Evolutionary conservation across 1,140 invertebrate species (phyloP).

Genomic region (Drosophila simulans): DNA sequence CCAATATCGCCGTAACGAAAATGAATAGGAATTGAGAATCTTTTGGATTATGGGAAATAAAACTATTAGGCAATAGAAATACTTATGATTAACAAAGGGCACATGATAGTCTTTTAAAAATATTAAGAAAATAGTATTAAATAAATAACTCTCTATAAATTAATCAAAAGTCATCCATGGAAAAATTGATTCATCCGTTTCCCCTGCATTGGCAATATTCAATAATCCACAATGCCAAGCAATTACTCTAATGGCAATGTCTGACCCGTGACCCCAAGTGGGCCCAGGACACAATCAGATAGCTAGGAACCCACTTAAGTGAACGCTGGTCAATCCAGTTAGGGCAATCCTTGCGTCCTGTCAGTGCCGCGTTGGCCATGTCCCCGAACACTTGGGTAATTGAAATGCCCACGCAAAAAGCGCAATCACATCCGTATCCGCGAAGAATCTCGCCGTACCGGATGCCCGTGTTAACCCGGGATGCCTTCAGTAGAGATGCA

Average conservation of each 20-base stretch:
- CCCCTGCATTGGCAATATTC: constrained; percentile 19
- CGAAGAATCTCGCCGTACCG: constrained; percentile 38
- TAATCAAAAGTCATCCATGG: background rate
- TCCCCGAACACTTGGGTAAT: constrained; percentile 71
- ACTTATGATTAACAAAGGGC: no score
- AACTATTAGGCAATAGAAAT: background rate
- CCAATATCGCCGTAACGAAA: background rate
- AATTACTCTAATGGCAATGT: constrained; percentile 67
- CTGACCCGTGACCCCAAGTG: constrained; percentile 10
- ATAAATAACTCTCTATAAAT: background rate
- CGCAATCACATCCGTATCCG: constrained; percentile 27
- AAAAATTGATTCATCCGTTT: constrained; percentile 7
- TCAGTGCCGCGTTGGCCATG: constrained; percentile 62
- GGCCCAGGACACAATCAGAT: constrained; percentile 45
- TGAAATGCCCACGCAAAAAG: constrained; percentile 61
- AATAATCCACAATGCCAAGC: constrained; percentile 25
- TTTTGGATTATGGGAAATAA: background rate
- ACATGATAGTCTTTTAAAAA: no score
- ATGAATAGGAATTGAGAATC: background rate
- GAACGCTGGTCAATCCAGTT: constrained; percentile 30
- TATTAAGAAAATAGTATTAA: background rate
- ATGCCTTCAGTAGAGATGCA: constrained; percentile 47
- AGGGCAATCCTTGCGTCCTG: constrained; percentile 10
- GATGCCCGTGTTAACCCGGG: background rate
- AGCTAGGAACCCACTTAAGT: constrained; percentile 18